Base-by-base conservation (phyloP, 2,797 vertebrate genomes). In the Lateolabrax maculatus region DNA sequence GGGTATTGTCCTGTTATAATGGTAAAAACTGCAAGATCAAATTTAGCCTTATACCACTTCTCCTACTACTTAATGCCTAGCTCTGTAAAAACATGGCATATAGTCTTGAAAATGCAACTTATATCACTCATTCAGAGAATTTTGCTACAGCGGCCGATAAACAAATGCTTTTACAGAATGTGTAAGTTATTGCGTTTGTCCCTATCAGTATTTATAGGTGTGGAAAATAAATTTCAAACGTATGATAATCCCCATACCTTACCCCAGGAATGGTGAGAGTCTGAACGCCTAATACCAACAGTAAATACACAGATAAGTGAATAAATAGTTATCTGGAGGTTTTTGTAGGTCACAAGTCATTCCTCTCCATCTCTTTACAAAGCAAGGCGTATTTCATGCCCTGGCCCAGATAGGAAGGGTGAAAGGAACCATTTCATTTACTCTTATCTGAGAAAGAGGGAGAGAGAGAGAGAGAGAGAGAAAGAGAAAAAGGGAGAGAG, bases 271-370 rank as follows among this genome's bases (percentile, higher is more conserved):
- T 88, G 74, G 78, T 83, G 81, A 90, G 87, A 86, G 87, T 70
- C 87, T 65, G 85, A 77, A 90, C 85, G 84, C 69, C 87, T 90
- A 91, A 92, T 88, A 84, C 86, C 84, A 83, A 91, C 84, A 88
- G 92, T 93, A 92, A 94, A 94, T 92, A 92, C 94, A 92, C 82
- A 89, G 94, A 93, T 94, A 94, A 94, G 93, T 93, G 90, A 93
- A 94, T 94, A 93, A 93, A 94, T 93, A 94, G 90, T 93, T 91
- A 94, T 94, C 92, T 77, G 83, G 71, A 71, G 89, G 81, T 85
- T 92, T 92, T 93, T 94, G 92, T 94, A 87, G 92, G 92, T 93
- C 92, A 93, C 90, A 90, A 92, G 93, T 90, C 91, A 93, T 94
- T 93, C 90, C 91, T 93, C 86, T 87, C 90, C 93, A 88, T 89